Evolutionary conservation across 2,888 invertebrate species (phyloP), one percentile per base, ranked within the genome.

Genomic region (Troides aeacus): DNA sequence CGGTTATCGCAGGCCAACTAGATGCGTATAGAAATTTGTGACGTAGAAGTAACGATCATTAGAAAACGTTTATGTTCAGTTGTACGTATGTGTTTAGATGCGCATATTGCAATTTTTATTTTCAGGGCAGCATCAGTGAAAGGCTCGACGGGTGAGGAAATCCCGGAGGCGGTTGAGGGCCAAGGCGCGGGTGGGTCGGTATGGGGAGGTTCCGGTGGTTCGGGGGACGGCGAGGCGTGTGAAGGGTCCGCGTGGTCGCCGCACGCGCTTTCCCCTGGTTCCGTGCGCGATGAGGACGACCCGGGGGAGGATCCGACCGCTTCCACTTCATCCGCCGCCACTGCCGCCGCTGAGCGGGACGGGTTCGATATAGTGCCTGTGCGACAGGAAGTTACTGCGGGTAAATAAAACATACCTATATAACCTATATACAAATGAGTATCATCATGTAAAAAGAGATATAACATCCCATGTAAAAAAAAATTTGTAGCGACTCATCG

Each of bases 211-310:
- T 66, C 71, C 21, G 46, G 46, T 3, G 46, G 46, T 15, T 70
- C 59, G 8, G 68, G 59, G 17, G 63, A 75, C 1, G 73, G 70
- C 23, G 71, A 66, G 24, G 59, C 56, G 3, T 66, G 70, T 69
- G 66, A 63, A 74, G 72, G 73, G 62, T 74, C 75, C 15, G 80
- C 77, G 50, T 90, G 89, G 88, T 86, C 88, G 6, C 84, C 82
- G 59, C 88, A 90, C 75, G 89, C 86, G 57, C 82, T 92, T 68
- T 92, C 92, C 2, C 90, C 90, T 3, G 91, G 87, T 69, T 87
- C 86, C 0, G 85, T 78, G 1, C 80, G 81, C n/a, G 86, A 86
- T 0, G 86, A 86, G 0, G 88, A 85, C 0, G 86, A 84, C 2
- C 84, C 84, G 2, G 83, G 78, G 2, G 56, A 53, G 21, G 50